Evolutionary conservation across 2,797 vertebrate genomes (phyloP).

Genomic region (Lemur catta): DNA sequence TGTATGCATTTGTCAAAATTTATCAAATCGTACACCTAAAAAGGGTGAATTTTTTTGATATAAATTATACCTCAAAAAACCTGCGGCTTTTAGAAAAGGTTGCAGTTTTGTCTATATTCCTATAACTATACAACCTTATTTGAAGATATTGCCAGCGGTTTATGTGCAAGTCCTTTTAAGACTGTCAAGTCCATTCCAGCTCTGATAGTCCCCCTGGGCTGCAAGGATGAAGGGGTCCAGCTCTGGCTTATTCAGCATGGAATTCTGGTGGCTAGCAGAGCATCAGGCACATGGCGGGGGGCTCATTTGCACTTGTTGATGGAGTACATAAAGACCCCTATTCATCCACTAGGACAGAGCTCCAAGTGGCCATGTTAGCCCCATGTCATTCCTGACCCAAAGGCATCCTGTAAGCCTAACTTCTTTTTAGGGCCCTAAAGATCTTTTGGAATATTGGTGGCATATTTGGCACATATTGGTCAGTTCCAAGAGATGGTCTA

Average conservation of each 20-base stretch:
- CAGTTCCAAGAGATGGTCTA: not conserved
- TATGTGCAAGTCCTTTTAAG: not conserved
- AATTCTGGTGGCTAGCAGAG: not conserved
- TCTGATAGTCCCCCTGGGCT: not conserved
- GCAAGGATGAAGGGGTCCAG: too few relatives aligned
- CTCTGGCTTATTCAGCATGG: not conserved
- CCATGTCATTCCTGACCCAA: not conserved
- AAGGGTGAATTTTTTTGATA: not conserved
- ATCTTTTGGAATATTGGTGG: not conserved
- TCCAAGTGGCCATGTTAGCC: not conserved
- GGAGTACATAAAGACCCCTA: too few relatives aligned
- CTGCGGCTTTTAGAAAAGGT: not conserved
- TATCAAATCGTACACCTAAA: not conserved
- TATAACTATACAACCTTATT: not conserved
- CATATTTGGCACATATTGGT: not conserved
- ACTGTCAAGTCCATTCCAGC: not conserved
- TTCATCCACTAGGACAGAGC: not conserved
- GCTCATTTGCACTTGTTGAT: not conserved
- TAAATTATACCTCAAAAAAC: not conserved
- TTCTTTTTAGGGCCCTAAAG: not conserved
- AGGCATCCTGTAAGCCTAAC: not conserved
- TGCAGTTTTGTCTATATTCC: not conserved
- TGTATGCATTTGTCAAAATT: not conserved
- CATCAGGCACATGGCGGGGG: not conserved
- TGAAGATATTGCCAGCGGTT: not conserved